Conservation (phyloP, 2,888 invertebrate species). For the Ochropacha duplaris region DNA sequence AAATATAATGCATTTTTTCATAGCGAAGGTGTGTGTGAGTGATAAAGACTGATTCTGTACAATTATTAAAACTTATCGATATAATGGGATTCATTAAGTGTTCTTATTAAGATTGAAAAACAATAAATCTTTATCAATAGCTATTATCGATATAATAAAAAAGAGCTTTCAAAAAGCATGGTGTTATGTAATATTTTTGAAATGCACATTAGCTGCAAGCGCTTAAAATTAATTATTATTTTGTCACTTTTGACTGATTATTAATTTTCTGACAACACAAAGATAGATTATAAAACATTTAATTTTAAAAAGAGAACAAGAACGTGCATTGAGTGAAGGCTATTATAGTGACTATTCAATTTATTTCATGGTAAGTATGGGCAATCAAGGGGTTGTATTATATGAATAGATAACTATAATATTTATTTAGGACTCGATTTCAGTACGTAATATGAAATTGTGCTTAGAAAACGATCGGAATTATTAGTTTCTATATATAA, state of each 20-base stretch:
- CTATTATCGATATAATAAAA: not conserved
- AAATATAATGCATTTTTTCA: too few species aligned
- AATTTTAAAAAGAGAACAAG: not conserved
- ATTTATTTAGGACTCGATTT: not conserved
- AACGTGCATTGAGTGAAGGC: not conserved
- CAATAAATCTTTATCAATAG: not conserved
- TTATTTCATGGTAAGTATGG: not conserved
- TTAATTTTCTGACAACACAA: constrained; percentile 35
- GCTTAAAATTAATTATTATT: constrained; percentile 27
- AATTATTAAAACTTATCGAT: too few species aligned
- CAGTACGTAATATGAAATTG: not conserved
- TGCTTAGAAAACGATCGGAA: not conserved
- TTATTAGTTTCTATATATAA: not conserved
- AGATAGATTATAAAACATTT: constrained; percentile 11
- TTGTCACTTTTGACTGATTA: constrained; percentile 30
- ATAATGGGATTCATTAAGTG: too few species aligned
- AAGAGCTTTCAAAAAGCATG: not conserved
- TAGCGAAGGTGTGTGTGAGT: too few species aligned
- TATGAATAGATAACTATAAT: not conserved
- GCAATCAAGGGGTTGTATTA: not conserved
- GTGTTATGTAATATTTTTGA: not conserved
- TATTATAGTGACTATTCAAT: not conserved
- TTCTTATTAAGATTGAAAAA: not conserved
- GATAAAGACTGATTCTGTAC: too few species aligned
- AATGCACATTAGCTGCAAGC: not conserved